Conservation (phyloP, 2,113 vertebrate species). For the Cryptoleucopteryx plumbea region DNA sequence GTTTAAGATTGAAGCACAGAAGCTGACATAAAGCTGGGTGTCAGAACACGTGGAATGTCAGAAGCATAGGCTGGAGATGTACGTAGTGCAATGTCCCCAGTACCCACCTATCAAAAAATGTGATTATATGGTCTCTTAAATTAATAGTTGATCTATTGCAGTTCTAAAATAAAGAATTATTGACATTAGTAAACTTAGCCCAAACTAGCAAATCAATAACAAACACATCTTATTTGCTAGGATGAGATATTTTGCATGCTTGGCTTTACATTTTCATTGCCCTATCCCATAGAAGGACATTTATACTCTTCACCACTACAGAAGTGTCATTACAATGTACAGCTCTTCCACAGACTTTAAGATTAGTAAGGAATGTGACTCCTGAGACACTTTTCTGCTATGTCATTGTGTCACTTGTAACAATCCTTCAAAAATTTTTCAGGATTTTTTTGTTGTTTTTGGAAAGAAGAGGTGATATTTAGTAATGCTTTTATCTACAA, state of each 20-base stretch:
- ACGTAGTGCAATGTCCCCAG: neutral
- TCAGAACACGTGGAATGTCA: neutral
- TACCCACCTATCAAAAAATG: neutral
- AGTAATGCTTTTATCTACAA: neutral
- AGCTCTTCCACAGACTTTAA: neutral
- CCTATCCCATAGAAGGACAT: neutral
- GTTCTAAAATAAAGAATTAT: neutral
- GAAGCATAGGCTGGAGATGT: neutral
- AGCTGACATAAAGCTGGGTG: neutral
- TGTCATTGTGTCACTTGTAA: neutral
- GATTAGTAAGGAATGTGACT: neutral
- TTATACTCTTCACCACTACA: neutral
- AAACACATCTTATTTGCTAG: neutral
- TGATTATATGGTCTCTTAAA: neutral
- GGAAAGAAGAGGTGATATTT: neutral
- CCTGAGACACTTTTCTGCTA: neutral
- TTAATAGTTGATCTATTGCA: neutral
- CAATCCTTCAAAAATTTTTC: neutral
- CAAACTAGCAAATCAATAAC: neutral
- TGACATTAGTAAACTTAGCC: neutral
- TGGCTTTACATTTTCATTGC: neutral
- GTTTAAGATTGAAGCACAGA: neutral
- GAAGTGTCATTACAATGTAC: neutral
- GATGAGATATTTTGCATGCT: neutral
- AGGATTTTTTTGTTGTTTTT: neutral